Percentiles rank a stretch among this genome's conserved stretches.
These are phyloP conservation scores for Myxocyprinus asiaticus DNA, from an alignment of 2,113 vertebrate species.

Conservation along the genomic window DNA sequence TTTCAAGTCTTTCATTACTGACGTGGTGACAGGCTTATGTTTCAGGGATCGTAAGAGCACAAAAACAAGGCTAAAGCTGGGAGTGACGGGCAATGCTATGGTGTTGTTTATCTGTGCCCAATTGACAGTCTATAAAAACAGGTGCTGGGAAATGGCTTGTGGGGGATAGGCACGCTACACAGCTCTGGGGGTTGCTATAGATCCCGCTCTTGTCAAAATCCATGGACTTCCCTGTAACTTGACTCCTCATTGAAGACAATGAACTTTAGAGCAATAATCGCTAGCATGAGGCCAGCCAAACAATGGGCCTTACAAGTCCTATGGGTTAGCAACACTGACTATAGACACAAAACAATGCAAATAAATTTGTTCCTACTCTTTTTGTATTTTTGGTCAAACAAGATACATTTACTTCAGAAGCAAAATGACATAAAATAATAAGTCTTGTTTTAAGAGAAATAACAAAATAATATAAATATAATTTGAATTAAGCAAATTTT, in stretches of 20 bases:
- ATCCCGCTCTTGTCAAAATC: neutral
- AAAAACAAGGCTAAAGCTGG: neutral
- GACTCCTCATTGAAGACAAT: constrained; percentile 17
- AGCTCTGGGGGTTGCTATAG: neutral
- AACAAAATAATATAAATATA: too few relatives aligned
- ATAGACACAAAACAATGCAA: neutral
- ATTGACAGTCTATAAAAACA: constrained; percentile 4
- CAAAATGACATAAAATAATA: too few relatives aligned
- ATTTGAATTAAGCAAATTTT: too few relatives aligned
- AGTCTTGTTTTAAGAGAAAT: too few relatives aligned
- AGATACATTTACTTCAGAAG: too few relatives aligned
- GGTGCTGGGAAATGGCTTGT: neutral
- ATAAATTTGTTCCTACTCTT: too few relatives aligned
- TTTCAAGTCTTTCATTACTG: neutral
- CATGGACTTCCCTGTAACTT: constrained; percentile 30
- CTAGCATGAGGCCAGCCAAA: neutral
- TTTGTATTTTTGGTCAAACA: too few relatives aligned
- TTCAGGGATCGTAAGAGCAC: neutral
- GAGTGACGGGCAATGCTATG: neutral
- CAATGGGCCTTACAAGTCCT: neutral
- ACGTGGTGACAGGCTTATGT: neutral
- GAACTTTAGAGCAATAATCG: neutral
- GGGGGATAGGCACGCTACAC: neutral
- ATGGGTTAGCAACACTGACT: neutral
- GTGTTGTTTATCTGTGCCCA: neutral